Evolutionary conservation across 2,888 invertebrate species (phyloP), one percentile per base, ranked within the genome.

Genomic region (Glomeris marginata): DNA sequence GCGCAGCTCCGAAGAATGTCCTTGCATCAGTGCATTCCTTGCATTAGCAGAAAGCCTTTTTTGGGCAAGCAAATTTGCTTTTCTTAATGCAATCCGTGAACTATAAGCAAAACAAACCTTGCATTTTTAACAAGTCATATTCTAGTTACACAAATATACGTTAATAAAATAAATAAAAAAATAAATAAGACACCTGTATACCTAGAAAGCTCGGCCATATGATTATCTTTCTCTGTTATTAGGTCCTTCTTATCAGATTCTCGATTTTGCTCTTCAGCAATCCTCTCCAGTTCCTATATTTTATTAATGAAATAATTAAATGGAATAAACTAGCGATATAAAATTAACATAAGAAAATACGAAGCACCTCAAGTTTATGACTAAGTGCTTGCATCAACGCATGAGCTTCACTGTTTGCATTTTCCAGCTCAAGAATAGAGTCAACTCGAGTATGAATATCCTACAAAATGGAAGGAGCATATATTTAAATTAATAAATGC

Each of bases 61-160:
- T 40, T 53, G 54, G 20, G 54, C 50, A 10, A 45, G 35, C 13
- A 55, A 44, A 37, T 55, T 54, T 6, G 55, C 55, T 50, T 54
- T 55, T 16, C 54, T 37, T 6, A 53, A 41, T 20, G 49, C 45
- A n/a, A 21, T 33, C 43, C 49, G 53, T 21, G 45, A 48, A 22
- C 53, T 53, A n/a, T 21, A 44, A n/a, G n/a, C n/a, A 42, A n/a
- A 28, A 42, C n/a, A 21, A 43, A 28, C n/a, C 15, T 10, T 49
- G 4, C 22, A 45, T 13, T 35, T n/a, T n/a, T n/a, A n/a, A n/a
- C n/a, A n/a, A n/a, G n/a, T n/a, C n/a, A n/a, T n/a, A n/a, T n/a
- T n/a, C n/a, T n/a, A n/a, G n/a, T n/a, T n/a, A n/a, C n/a, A n/a
- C n/a, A n/a, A n/a, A n/a, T n/a, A n/a, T n/a, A n/a, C n/a, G n/a